Percentiles rank a stretch among this genome's conserved stretches.
Conservation (phyloP, 2,113 vertebrate genomes). For the Thalassarche chlororhynchos region DNA sequence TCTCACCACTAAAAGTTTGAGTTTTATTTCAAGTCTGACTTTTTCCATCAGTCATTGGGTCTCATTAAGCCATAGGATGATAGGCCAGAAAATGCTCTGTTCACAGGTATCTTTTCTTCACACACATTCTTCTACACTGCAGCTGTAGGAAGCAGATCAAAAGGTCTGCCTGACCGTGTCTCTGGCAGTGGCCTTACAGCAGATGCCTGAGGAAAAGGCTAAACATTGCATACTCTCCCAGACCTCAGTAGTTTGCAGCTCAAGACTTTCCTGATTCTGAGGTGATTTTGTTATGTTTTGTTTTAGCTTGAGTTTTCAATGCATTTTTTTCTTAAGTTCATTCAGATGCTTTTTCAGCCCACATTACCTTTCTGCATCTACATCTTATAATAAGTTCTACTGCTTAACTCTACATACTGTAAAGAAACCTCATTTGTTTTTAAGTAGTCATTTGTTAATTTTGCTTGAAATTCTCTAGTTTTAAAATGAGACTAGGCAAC, state of each 20-base stretch:
- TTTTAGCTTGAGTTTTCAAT: not conserved
- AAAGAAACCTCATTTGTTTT: not conserved
- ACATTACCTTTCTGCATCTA: not conserved
- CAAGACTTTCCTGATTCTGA: not conserved
- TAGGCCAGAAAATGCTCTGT: not conserved
- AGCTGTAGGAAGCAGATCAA: not conserved
- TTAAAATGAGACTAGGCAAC: not conserved
- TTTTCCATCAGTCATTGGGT: not conserved
- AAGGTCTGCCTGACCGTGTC: not conserved
- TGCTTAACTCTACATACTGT: not conserved
- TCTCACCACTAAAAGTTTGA: not conserved
- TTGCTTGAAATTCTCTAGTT: not conserved
- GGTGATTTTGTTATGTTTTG: not conserved
- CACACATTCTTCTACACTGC: not conserved
- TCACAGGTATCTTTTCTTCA: not conserved
- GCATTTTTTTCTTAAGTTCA: not conserved
- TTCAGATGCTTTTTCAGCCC: not conserved
- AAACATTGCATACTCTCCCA: not conserved
- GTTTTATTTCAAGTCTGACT: not conserved
- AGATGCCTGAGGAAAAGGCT: not conserved
- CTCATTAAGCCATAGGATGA: not conserved
- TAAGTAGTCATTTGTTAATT: not conserved
- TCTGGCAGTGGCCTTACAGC: not conserved
- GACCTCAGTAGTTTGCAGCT: not conserved
- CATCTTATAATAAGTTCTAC: not conserved